Conservation (phyloP, 35 echinoderm and acorn worm genomes). For the Ptychodera flava region DNA sequence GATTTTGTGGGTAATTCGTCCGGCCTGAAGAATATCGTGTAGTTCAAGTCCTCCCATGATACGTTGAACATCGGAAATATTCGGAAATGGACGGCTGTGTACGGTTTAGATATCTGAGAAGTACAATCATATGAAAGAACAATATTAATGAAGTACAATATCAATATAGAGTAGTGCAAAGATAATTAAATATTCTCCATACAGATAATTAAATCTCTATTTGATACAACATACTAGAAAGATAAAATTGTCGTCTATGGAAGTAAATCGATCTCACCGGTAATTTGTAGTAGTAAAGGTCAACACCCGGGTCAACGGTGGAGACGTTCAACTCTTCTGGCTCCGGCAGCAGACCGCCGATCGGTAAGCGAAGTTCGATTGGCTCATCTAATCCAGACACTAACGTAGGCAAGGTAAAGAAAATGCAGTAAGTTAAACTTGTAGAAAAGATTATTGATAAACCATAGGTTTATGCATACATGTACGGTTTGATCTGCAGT, state of each 20-base stretch:
- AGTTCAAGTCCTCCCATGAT: not conserved
- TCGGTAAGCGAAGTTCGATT: not conserved
- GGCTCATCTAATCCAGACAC: not conserved
- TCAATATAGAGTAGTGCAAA: not conserved
- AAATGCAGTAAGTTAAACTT: too few species aligned
- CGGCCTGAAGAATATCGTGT: not conserved
- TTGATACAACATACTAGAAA: not conserved
- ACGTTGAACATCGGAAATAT: not conserved
- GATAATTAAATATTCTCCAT: not conserved
- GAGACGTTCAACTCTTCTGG: not conserved
- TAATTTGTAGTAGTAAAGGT: not conserved
- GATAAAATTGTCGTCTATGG: not conserved
- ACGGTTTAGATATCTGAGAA: not conserved
- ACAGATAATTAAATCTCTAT: not conserved
- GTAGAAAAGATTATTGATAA: too few species aligned
- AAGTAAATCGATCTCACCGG: not conserved
- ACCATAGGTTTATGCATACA: too few species aligned
- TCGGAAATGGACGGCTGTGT: not conserved
- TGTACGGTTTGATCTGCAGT: too few species aligned
- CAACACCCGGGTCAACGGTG: not conserved
- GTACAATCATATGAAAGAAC: not conserved
- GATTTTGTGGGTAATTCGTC: not conserved
- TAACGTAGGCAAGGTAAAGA: too few species aligned
- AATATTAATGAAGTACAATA: not conserved
- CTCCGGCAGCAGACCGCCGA: not conserved